A percentile compares a stretch with the other conserved stretches of the same genome.
Conservation (phyloP, 1,140 invertebrate species). For the Hyphantria cunea region DNA sequence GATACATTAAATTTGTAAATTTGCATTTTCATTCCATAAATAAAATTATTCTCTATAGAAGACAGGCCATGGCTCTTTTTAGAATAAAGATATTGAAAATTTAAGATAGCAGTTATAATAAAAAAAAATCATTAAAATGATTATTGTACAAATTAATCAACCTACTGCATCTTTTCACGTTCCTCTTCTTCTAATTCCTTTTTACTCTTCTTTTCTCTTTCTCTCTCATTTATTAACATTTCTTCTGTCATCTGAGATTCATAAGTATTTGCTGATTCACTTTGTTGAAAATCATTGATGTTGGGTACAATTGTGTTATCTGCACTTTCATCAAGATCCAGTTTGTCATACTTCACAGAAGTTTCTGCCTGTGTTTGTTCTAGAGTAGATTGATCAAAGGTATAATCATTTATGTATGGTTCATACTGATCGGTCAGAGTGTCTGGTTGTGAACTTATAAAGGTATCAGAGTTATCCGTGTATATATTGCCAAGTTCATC, state of each 20-base stretch:
- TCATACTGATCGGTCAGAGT: constrained; percentile 67
- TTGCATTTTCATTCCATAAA: too few species aligned
- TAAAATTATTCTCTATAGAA: too few species aligned
- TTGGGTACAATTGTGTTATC: constrained; percentile 54
- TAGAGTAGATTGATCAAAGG: constrained; percentile 53
- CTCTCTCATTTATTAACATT: constrained; percentile 80
- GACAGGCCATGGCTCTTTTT: too few species aligned
- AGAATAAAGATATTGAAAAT: too few species aligned
- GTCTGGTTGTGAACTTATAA: constrained; percentile 50
- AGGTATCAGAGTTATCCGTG: constrained; percentile 57
- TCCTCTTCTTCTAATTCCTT: constrained; percentile 95
- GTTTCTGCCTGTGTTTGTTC: constrained; percentile 45
- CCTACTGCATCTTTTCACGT: constrained; percentile 92
- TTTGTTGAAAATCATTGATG: constrained; percentile 62
- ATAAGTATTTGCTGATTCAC: constrained; percentile 47
- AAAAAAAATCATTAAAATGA: too few species aligned
- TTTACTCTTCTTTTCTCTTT: constrained; percentile 87
- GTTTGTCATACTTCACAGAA: constrained; percentile 35
- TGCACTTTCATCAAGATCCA: constrained; percentile 37
- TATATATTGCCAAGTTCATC: constrained; percentile 70
- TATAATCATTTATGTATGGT: constrained; percentile 66
- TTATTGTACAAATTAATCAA: not conserved
- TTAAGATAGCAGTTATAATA: too few species aligned
- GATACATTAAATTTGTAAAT: too few species aligned
- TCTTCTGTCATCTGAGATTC: constrained; percentile 68